Evolutionary conservation across 2,113 vertebrate genomes (phyloP).

Genomic region (Spheniscus mendiculus): DNA sequence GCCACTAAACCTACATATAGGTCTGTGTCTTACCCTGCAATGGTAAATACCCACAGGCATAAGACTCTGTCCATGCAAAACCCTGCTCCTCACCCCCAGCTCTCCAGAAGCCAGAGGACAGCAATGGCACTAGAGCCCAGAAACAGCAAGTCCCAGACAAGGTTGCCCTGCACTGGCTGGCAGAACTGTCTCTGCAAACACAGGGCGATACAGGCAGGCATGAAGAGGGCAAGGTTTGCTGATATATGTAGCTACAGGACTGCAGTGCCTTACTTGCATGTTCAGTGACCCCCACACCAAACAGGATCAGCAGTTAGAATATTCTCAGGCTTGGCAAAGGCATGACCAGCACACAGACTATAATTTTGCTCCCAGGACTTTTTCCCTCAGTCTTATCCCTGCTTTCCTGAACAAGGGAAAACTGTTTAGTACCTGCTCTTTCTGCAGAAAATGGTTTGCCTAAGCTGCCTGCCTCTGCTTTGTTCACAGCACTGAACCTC

Average conservation of each 20-base stretch:
- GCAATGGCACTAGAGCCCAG: neutral
- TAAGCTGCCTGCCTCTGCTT: neutral
- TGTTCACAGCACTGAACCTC: neutral
- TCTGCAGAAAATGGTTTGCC: neutral
- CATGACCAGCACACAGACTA: neutral
- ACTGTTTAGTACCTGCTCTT: rapidly evolving
- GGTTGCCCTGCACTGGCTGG: neutral
- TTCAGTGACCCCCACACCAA: neutral
- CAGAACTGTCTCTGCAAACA: neutral
- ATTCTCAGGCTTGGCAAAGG: neutral
- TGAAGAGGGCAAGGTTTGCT: neutral
- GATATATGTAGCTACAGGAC: neutral
- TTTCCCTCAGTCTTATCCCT: neutral
- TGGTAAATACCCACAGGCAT: neutral
- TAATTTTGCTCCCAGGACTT: neutral
- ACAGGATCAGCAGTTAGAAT: neutral
- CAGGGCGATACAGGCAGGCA: neutral
- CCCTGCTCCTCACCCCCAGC: neutral
- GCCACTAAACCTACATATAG: neutral
- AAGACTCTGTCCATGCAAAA: neutral
- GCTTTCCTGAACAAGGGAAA: rapidly evolving
- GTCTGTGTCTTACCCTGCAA: neutral
- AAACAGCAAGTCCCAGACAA: neutral
- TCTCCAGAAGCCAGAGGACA: neutral
- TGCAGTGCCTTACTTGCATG: neutral